Evolutionary conservation across 2,888 invertebrate genomes (phyloP).

Genomic region (Asteroscopus sphinx): DNA sequence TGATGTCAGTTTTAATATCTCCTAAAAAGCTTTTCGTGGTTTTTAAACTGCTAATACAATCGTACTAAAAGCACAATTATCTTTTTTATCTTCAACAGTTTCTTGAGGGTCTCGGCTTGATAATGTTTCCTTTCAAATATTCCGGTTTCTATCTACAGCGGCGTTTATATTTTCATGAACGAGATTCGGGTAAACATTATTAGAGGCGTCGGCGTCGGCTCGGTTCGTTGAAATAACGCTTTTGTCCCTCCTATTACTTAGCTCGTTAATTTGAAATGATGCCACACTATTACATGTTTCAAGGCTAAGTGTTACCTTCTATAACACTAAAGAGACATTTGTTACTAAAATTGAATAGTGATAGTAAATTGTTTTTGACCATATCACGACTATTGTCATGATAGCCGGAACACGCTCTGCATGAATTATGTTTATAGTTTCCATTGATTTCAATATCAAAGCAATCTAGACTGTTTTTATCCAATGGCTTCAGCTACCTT

Average conservation of each 20-base stretch:
- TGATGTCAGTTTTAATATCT: background rate
- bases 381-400: background rate
- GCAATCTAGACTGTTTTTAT: background rate
- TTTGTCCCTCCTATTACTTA: slow-evolving; percentile 39
- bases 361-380: background rate
- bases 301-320: slow-evolving; percentile 21
- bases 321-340: too few species aligned
- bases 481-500: background rate
- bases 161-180: slow-evolving; percentile 43
- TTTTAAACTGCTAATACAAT: slow-evolving; percentile 12
- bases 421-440: background rate
- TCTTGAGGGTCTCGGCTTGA: slow-evolving; percentile 2
- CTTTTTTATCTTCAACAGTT: slow-evolving; percentile 19
- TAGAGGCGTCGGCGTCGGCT: slow-evolving; percentile 17
- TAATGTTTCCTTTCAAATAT: slow-evolving; percentile 26
- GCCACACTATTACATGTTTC: slow-evolving; percentile 21
- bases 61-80: slow-evolving; percentile 3
- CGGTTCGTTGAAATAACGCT: slow-evolving; percentile 23
- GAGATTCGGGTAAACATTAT: slow-evolving; percentile 37
- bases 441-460: background rate
- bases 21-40: background rate
- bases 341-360: background rate
- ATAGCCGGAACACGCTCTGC: background rate
- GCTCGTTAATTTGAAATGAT: slow-evolving; percentile 41
- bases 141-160: slow-evolving; percentile 18